Percentiles rank a stretch among this genome's conserved stretches.
Conservation (phyloP, 2,888 invertebrate genomes). For the Phaedon cochleariae region DNA sequence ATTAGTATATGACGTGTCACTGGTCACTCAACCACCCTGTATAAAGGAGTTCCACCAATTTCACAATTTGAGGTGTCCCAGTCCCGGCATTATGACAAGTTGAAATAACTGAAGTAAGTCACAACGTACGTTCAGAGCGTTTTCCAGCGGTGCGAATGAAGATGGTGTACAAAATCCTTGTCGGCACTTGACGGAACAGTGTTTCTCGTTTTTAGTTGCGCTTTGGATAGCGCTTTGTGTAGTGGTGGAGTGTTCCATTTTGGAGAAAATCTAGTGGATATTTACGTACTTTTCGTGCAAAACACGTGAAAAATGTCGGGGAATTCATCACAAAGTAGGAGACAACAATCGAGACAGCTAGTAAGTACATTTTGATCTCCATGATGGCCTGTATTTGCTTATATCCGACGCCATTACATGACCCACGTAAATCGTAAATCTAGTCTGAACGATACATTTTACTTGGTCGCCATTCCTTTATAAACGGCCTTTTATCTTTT, state of each 20-base stretch:
- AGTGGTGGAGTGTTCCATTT: slow-evolving; percentile 48
- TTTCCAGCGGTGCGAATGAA: slow-evolving; percentile 14
- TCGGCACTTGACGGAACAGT: slow-evolving; percentile 29
- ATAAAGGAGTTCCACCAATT: neutral
- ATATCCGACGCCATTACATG: slow-evolving; percentile 68
- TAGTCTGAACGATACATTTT: slow-evolving; percentile 42
- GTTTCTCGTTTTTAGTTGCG: slow-evolving; percentile 56
- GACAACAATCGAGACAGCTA: slow-evolving; percentile 70
- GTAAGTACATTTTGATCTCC: slow-evolving; percentile 62
- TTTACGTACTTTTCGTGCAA: slow-evolving; percentile 54
- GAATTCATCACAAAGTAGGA: slow-evolving; percentile 66
- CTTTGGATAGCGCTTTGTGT: slow-evolving; percentile 54
- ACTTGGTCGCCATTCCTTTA: slow-evolving; percentile 53
- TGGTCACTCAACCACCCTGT: no score
- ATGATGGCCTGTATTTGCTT: neutral
- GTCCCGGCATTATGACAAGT: slow-evolving; percentile 26
- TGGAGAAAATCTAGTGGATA: slow-evolving; percentile 45
- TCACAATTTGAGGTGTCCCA: slow-evolving; percentile 1
- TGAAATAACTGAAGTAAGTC: slow-evolving; percentile 1
- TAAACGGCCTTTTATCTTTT: slow-evolving; percentile 39
- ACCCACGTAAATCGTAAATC: slow-evolving; percentile 72
- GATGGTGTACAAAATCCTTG: slow-evolving; percentile 5
- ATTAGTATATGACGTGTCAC: no score
- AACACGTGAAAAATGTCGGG: slow-evolving; percentile 57
- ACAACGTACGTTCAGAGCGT: slow-evolving; percentile 15